These are phyloP conservation scores for Labeo rohita DNA, from an alignment of 2,113 vertebrate genomes.

Conservation along the genomic window DNA sequence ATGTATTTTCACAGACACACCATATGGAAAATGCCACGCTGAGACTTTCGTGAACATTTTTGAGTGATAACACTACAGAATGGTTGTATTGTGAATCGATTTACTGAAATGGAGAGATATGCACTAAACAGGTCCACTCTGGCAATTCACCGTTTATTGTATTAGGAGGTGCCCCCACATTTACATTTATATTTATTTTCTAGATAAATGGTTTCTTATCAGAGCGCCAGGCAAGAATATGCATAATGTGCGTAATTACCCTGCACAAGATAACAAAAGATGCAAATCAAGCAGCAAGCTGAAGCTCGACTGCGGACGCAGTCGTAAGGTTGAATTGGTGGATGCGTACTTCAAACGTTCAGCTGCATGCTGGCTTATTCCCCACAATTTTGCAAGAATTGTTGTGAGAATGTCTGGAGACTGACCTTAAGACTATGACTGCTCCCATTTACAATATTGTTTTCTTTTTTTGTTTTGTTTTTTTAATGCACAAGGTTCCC, in stretches of 20 bases:
- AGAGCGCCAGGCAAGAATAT: slow-evolving; percentile 15
- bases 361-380: not conserved
- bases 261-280: slow-evolving; percentile 28
- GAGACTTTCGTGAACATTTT: not conserved
- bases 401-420: not conserved
- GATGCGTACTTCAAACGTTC: not conserved
- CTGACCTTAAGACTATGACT: not conserved
- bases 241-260: slow-evolving; percentile 28
- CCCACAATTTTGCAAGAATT: not conserved
- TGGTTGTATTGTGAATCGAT: not conserved
- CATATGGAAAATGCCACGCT: not conserved
- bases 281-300: slow-evolving; percentile 3
- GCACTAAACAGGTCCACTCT: not conserved
- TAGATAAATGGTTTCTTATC: slow-evolving; percentile 13
- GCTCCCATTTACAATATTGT: not conserved
- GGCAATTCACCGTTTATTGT: not conserved
- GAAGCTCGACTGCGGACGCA: not conserved
- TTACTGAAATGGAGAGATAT: not conserved
- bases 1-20: not conserved
- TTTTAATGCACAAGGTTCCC: not conserved
- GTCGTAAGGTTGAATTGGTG: slow-evolving; percentile 2
- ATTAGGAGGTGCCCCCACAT: not conserved
- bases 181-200: slow-evolving; percentile 28
- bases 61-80: not conserved
- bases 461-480: too few species aligned